Evolutionary conservation across 2,113 vertebrate genomes (phyloP), one percentile per base, ranked within the genome.

Genomic region (Eupsittula cactorum): DNA sequence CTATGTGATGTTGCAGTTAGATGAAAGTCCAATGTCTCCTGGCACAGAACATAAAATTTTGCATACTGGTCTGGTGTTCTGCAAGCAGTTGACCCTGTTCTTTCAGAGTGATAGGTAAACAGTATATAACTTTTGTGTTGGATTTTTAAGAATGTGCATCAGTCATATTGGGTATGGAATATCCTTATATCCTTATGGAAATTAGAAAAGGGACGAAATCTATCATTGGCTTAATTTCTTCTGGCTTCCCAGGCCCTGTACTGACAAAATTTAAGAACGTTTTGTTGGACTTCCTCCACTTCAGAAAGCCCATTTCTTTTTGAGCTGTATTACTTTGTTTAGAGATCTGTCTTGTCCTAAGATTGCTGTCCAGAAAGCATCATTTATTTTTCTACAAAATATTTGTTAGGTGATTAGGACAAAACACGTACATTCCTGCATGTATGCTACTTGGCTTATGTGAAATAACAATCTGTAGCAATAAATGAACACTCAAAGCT

Each of bases 141-240:
- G 14, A 63, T 65, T 88, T 27, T n/a, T 59, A 79, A 77, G 46
- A 91, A 33, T 7, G 4, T 44, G 3, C 55, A 15, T 52, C 23
- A 49, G 23, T 39, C 20, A n/a, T 31, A n/a, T 2, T 16, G 4
- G 49, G 4, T 23, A 57, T 80, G 27, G 16, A 80, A 65, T 53
- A 75, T 31, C 27, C 75, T 4, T 7, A 42, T 31, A 80, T 28
- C 25, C 14, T 4, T 42, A 60, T 25, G 11, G 90, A 88, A 90
- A 67, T 59, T 47, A 47, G 6, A 67, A 83, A 91, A 83, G 6
- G 3, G 17, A 41, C 4, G 59, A 28, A 60, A 47, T 64, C 17
- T 73, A 9, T 29, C 17, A n/a, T 17, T 0, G 0, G 1, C 17
- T 60, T 55, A 37, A 47, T 39, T 91, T 84, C 2, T 5, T 18